Conservation (phyloP, 2,797 vertebrate species). For the Lithobates sylvaticus region DNA sequence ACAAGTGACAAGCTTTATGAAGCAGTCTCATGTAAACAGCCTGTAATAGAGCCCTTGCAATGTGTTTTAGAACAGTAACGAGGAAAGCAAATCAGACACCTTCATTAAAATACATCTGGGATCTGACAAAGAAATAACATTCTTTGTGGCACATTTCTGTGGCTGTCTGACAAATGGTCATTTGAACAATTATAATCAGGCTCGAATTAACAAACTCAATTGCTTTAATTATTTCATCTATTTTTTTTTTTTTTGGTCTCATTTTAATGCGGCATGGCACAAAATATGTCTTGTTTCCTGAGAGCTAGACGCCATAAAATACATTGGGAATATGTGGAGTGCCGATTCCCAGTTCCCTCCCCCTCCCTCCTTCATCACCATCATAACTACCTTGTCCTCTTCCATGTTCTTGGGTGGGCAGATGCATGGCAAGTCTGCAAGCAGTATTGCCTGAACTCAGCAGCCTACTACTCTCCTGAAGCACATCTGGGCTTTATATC, state of each 20-base stretch:
- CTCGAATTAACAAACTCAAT: constrained; percentile 52
- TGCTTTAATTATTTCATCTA: constrained; percentile 53
- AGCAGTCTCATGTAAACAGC: neutral
- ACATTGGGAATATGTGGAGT: constrained; percentile 64
- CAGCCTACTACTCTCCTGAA: constrained; percentile 85
- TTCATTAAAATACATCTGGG: constrained; percentile 52
- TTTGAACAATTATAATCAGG: constrained; percentile 65
- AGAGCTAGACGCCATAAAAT: constrained; percentile 68
- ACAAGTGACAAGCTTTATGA: neutral
- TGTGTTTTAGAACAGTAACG: constrained; percentile 4
- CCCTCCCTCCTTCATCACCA: constrained; percentile 62
- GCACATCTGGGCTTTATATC: constrained; percentile 99
- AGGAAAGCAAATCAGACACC: constrained; percentile 18
- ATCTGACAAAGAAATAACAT: constrained; percentile 13
- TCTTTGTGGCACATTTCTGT: constrained; percentile 13
- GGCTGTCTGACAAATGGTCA: constrained; percentile 55
- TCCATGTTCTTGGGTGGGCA: constrained; percentile 84
- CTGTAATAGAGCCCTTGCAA: neutral
- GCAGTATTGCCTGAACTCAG: constrained; percentile 79
- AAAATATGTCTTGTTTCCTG: constrained; percentile 70
- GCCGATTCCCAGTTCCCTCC: constrained; percentile 60
- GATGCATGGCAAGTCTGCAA: constrained; percentile 76
- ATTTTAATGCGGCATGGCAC: constrained; percentile 64
- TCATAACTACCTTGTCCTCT: constrained; percentile 72
- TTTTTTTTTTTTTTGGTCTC: constrained; percentile 46